These are phyloP conservation scores for Lapara coniferarum DNA, from an alignment of 2,888 invertebrate species.

Conservation along the genomic window DNA sequence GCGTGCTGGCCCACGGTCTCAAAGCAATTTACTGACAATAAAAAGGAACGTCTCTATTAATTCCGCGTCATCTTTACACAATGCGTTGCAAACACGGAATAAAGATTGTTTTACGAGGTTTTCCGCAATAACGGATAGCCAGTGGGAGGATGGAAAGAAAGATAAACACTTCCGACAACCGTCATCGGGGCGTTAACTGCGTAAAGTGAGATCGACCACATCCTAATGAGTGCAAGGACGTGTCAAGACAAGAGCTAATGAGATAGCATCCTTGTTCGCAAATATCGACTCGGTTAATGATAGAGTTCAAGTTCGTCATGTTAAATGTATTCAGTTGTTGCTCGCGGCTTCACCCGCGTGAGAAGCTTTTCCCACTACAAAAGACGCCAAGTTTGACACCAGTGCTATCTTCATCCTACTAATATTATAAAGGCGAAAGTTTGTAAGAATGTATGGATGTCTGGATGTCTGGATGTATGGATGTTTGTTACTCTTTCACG, in stretches of 20 bases:
- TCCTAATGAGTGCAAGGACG: conserved; percentile 73
- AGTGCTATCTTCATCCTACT: too few species aligned
- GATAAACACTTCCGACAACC: conserved; percentile 55
- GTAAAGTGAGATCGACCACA: conserved; percentile 65
- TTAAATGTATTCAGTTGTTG: background rate
- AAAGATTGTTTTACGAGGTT: conserved; percentile 56
- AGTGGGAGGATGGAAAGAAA: conserved; percentile 62
- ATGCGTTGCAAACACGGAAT: conserved; percentile 48
- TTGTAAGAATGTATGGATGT: too few species aligned
- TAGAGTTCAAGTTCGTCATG: background rate
- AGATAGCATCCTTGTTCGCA: background rate
- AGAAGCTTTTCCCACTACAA: too few species aligned
- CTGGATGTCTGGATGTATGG: too few species aligned
- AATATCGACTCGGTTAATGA: background rate
- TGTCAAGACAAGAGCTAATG: conserved; percentile 38
- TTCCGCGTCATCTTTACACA: conserved; percentile 46
- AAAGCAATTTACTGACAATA: conserved; percentile 26
- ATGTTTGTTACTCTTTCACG: too few species aligned
- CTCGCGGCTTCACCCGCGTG: too few species aligned
- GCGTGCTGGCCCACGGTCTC: conserved; percentile 21
- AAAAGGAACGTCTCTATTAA: conserved; percentile 41
- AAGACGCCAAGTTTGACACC: too few species aligned
- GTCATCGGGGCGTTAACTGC: conserved; percentile 51
- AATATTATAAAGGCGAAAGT: too few species aligned
- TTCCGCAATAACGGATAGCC: conserved; percentile 65